Conservation (phyloP, 2,113 vertebrate species). For the Progne subis region DNA sequence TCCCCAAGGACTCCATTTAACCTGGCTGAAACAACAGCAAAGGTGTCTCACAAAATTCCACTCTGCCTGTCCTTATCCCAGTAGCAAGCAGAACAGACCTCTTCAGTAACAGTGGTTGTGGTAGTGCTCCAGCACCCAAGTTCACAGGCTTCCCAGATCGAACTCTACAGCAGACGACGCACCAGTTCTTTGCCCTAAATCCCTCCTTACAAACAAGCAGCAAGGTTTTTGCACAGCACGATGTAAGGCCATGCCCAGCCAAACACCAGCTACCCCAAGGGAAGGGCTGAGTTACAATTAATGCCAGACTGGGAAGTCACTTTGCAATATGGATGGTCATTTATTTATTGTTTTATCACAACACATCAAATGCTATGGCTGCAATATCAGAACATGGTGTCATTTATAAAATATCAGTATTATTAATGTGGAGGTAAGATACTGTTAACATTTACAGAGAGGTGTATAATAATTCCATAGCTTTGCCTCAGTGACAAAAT, state of each 20-base stretch:
- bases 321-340: constrained; percentile 37
- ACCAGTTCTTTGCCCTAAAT: not conserved
- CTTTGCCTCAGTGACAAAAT: constrained; percentile 25
- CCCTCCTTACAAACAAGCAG: not conserved
- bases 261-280: not conserved
- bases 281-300: not conserved
- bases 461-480: not conserved
- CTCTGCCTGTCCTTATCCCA: not conserved
- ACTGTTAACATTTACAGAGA: constrained; percentile 48
- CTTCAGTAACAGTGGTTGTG: not conserved
- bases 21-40: not conserved
- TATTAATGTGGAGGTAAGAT: constrained; percentile 22
- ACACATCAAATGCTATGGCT: constrained; percentile 38
- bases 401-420: constrained; percentile 38
- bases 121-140: not conserved
- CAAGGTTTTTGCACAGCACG: not conserved
- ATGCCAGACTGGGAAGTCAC: not conserved
- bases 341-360: constrained; percentile 61
- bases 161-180: not conserved
- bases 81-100: not conserved
- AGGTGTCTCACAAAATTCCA: not conserved
- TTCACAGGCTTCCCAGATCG: not conserved
- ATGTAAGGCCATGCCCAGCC: not conserved
- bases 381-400: constrained; percentile 47
- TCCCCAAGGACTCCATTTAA: not conserved